Percentiles rank a stretch among this genome's conserved stretches.
These are phyloP conservation scores for Sphenopsis melanotis DNA, from an alignment of 2,797 vertebrate genomes.

Conservation along the genomic window DNA sequence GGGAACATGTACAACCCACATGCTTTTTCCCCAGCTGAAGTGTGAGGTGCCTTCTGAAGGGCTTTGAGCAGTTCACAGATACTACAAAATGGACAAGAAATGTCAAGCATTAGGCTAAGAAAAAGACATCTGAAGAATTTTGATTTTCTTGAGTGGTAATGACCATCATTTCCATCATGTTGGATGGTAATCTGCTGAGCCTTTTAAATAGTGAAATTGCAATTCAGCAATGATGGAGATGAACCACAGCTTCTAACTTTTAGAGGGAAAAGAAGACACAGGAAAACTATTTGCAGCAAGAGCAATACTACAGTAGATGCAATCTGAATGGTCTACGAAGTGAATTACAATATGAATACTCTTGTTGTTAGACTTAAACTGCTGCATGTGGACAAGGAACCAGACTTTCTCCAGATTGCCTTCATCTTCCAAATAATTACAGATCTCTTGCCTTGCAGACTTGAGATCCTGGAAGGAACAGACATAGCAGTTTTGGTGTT, in stretches of 20 bases:
- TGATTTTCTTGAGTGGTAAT: background rate
- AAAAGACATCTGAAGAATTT: background rate
- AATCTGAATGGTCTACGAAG: background rate
- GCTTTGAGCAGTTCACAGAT: background rate
- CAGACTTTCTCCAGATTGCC: background rate
- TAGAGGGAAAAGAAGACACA: background rate
- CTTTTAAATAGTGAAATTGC: background rate
- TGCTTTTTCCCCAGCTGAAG: background rate
- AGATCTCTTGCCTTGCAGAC: background rate
- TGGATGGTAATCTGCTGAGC: background rate
- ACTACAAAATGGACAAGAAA: background rate
- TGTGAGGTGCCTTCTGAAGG: background rate
- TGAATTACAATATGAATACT: background rate
- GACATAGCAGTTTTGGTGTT: background rate
- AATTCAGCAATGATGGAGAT: background rate
- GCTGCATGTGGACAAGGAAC: background rate
- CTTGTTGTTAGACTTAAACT: background rate
- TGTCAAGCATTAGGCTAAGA: background rate
- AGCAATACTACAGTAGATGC: background rate
- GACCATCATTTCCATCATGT: background rate
- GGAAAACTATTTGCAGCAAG: background rate
- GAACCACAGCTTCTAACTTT: background rate
- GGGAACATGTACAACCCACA: rapidly evolving
- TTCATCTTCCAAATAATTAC: background rate
- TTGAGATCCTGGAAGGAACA: background rate